These are phyloP conservation scores for Portunus trituberculatus DNA, from an alignment of 1,140 invertebrate species.

Conservation along the genomic window DNA sequence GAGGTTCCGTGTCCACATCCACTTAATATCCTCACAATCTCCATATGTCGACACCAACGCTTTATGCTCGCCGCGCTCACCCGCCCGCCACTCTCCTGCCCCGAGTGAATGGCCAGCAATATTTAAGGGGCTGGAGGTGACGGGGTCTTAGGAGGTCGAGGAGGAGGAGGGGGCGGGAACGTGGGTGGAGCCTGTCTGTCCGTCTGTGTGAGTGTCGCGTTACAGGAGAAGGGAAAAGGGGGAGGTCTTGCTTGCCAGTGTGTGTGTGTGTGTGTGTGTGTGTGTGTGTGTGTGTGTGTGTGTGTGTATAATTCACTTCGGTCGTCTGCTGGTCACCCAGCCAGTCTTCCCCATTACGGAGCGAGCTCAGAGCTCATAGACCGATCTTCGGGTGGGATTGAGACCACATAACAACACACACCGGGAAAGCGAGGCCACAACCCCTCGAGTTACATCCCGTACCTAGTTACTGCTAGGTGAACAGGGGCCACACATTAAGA, in stretches of 20 bases:
- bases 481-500: too few species aligned
- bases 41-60: not conserved
- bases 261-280: too few species aligned
- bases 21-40: conserved; percentile 4
- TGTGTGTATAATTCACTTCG: too few species aligned
- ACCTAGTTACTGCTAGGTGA: too few species aligned
- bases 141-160: not conserved
- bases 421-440: too few species aligned
- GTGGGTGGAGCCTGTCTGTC: not conserved
- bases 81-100: conserved; percentile 1
- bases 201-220: not conserved
- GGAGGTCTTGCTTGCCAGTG: not conserved
- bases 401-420: too few species aligned
- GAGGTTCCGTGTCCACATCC: conserved; percentile 1
- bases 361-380: too few species aligned
- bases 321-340: too few species aligned
- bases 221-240: not conserved
- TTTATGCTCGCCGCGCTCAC: not conserved
- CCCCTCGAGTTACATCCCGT: too few species aligned
- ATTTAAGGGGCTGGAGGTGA: not conserved
- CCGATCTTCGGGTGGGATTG: too few species aligned
- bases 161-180: not conserved
- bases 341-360: too few species aligned
- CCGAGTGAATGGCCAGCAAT: not conserved
- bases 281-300: too few species aligned